phyloP scores from a whole-genome alignment of 2,888 invertebrate species.

The Euzophera pinguis region DNA sequence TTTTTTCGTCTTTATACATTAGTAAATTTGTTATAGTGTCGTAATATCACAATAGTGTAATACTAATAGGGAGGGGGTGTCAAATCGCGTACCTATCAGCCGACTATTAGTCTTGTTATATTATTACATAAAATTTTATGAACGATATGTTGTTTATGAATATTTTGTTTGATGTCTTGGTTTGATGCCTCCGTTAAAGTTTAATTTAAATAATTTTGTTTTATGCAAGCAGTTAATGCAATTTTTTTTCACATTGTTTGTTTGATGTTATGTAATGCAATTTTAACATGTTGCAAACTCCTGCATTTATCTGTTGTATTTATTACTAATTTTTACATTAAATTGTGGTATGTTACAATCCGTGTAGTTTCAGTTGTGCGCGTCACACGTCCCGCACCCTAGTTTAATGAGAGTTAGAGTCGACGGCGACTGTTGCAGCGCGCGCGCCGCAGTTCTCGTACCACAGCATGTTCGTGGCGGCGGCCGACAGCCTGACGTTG shows the following conservation, averaged over 20 bases:
- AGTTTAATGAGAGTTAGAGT: constrained; percentile 1
- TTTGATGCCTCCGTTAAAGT: constrained; percentile 79
- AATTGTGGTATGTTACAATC: constrained; percentile 85
- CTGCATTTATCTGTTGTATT: constrained; percentile 84
- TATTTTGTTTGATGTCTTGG: constrained; percentile 74
- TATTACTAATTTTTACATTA: constrained; percentile 87
- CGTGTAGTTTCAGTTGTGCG: constrained; percentile 77
- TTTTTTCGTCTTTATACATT: constrained; percentile 73
- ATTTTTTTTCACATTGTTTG: constrained; percentile 79
- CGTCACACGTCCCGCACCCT: constrained; percentile 58
- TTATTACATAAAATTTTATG: constrained; percentile 75
- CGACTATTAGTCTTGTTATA: constrained; percentile 65
- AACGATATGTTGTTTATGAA: constrained; percentile 75
- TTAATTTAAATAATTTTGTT: constrained; percentile 78
- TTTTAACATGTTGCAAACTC: constrained; percentile 81
- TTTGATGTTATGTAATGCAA: constrained; percentile 81
- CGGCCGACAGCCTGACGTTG: constrained; percentile 84
- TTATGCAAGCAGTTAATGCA: constrained; percentile 80
- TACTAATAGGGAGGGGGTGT: constrained; percentile 77
- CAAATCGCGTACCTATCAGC: constrained; percentile 74
- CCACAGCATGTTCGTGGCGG: constrained; percentile 91
- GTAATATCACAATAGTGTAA: constrained; percentile 78
- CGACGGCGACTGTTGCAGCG: constrained; percentile 50
- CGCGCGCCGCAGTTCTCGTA: constrained; percentile 81
- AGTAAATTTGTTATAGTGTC: constrained; percentile 79